Evolutionary conservation across 2,888 invertebrate species (phyloP).

Genomic region (Heteromyza rotundicornis): DNA sequence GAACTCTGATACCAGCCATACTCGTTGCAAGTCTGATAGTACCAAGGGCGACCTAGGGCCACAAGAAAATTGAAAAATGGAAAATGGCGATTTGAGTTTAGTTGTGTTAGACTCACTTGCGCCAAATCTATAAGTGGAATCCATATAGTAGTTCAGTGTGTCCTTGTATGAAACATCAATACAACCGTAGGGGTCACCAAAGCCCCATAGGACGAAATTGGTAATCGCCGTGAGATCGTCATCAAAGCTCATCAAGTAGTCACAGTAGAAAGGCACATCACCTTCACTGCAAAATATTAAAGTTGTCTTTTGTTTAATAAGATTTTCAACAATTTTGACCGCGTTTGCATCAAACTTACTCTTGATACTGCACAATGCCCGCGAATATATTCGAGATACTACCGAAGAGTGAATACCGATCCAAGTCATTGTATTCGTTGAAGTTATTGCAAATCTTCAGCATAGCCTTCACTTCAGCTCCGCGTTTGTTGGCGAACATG

Average conservation of each 20-base stretch:
- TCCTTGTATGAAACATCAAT: slow-evolving; percentile 43
- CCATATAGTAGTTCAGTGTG: slow-evolving; percentile 37
- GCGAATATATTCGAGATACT: slow-evolving; percentile 53
- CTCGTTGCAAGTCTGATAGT: slow-evolving; percentile 85
- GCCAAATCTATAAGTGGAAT: slow-evolving; percentile 31
- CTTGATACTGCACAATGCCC: slow-evolving; percentile 51
- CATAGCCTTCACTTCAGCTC: slow-evolving; percentile 49
- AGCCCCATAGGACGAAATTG: slow-evolving; percentile 36
- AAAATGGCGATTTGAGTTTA: not conserved
- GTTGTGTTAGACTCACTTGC: slow-evolving; percentile 36
- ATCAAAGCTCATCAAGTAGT: slow-evolving; percentile 37
- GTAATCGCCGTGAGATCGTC: slow-evolving; percentile 50
- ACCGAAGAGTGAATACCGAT: slow-evolving; percentile 54
- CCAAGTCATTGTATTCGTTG: slow-evolving; percentile 49
- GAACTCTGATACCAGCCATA: slow-evolving; percentile 85
- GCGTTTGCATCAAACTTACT: slow-evolving; percentile 42
- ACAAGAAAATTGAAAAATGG: not conserved
- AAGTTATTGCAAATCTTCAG: slow-evolving; percentile 55
- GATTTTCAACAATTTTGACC: not conserved
- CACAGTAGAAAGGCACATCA: slow-evolving; percentile 41
- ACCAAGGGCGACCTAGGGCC: slow-evolving; percentile 82
- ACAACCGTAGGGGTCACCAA: slow-evolving; percentile 33
- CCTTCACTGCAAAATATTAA: slow-evolving; percentile 33
- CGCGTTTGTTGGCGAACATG: slow-evolving; percentile 45
- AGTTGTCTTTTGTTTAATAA: not conserved